Evolutionary conservation across 1,140 invertebrate species (phyloP), one percentile per base, ranked within the genome.

Genomic region (Anadara kagoshimensis): DNA sequence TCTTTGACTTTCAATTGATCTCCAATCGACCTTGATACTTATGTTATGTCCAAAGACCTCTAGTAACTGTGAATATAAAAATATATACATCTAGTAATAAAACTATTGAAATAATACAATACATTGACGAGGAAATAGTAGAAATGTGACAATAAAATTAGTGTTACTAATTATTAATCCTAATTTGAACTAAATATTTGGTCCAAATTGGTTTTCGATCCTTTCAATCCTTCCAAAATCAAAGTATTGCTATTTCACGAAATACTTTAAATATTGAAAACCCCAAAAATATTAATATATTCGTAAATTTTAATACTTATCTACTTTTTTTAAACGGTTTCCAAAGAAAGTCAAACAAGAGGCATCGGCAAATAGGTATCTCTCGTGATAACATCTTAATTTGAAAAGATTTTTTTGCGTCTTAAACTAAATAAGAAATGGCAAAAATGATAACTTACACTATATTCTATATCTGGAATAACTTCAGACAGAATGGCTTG

Each of bases 1-100:
- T 41, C 62, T 12, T 5, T 49, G 62, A 18, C 45, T 51, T 36
- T 51, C 62, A 36, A 64, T 24, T 41, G 62, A 64, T 11, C 10
- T 8, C 62, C 62, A 64, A 41, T 64, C 62, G 10, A 64, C 51
- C 3, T 49, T 43, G n/a, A 64, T 11, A n/a, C 36, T 36, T 8
- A 64, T 49, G 16, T 53, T 18, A 36, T 29, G 16, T n/a, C 22
- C 14, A 22, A 64, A 64, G 3, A 64, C 43, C 11, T 53, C 20
- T n/a, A 24, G 14, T 11, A 64, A 10, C 62, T 64, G 26, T 36
- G 29, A 7, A 36, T 36, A 36, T 36, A 36, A 36, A 36, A 36
- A 3, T 3, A 36, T 3, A 36, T 36, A 36, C 2, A 36, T 36
- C 29, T 36, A 36, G 29, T 3, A 36, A 36, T 36, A 64, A 14